Base-by-base conservation (phyloP, 2,113 vertebrate genomes). In the Alosa alosa region DNA sequence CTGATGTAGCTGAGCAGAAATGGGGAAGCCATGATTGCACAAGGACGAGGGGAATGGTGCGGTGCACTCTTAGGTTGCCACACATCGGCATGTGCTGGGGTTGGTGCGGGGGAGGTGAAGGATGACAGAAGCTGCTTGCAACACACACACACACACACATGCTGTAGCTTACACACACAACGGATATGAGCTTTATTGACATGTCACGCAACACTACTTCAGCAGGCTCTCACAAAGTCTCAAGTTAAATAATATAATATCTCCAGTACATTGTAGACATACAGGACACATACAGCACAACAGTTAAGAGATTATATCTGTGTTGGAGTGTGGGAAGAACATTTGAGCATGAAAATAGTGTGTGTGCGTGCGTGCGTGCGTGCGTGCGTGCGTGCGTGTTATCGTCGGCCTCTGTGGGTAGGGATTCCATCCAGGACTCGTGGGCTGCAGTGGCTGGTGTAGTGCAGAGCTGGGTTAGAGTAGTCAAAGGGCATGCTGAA, bases 381-480 rank as follows among this genome's bases (percentile, higher is more conserved):
- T 46, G n/a, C 17, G 44, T 46, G 15, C 83, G 15, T 57, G 39
- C 17, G 57, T 36, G 41, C 39, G 17, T 22, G 11, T 85, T 88
- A 52, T 44, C 20, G 57, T 20, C 13, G 39, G 57, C 18, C 6
- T 85, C 41, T 82, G 60, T 41, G 86, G 50, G 92, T 90, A 17
- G 85, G 82, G 86, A 93, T 81, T 89, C 89, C 85, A 88, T 94
- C 93, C 52, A 94, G 88, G 86, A 93, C 85, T 75, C 94, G 92
- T 1, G 95, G 95, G 86, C 94, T 94, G 88, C 89, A 88, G 92
- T 96, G 96, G 83, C 90, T 94, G 0, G 90, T 92, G 91, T 96
- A 96, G 9, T 93, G 93, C 81, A 95, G 91, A 18, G 94, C 89
- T 0, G 95, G 95, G 86, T 95, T 94, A 0, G 90, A 86, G 83